phyloP scores from a whole-genome alignment of 2,888 invertebrate genomes.

The Hypomecis punctinalis region DNA sequence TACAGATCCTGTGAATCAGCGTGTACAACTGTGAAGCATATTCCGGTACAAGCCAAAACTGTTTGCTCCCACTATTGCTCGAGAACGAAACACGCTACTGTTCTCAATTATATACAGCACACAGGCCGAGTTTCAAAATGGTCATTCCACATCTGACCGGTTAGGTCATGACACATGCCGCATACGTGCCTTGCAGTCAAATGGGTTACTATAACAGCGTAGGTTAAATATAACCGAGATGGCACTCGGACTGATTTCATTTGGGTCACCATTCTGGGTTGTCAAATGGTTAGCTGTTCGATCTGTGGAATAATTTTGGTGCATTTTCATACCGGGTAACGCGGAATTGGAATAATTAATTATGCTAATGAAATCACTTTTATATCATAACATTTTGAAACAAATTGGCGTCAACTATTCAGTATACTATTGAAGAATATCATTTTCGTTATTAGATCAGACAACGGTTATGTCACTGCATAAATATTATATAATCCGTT shows the following conservation, averaged over 20 bases:
- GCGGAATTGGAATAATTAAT: too few species aligned
- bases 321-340: too few species aligned
- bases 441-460: too few species aligned
- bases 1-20: too few species aligned
- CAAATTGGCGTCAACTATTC: too few species aligned
- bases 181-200: slow-evolving; percentile 54
- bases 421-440: too few species aligned
- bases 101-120: background rate
- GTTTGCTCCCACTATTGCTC: background rate
- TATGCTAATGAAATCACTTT: too few species aligned
- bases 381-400: too few species aligned
- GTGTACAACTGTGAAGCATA: too few species aligned
- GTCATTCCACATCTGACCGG: slow-evolving; percentile 68
- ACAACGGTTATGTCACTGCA: too few species aligned
- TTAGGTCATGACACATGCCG: slow-evolving; percentile 63
- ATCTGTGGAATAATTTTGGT: background rate
- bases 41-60: background rate
- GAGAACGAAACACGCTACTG: slow-evolving; percentile 16
- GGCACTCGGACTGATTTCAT: slow-evolving; percentile 29
- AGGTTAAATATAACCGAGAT: slow-evolving; percentile 39
- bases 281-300: slow-evolving; percentile 11
- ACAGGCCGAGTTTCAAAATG: slow-evolving; percentile 54
- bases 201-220: slow-evolving; percentile 34
- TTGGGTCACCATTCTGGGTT: slow-evolving; percentile 15
- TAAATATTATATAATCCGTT: too few species aligned